Evolutionary conservation across 2,113 vertebrate genomes (phyloP).

Genomic region (Rhinichthys klamathensis): DNA sequence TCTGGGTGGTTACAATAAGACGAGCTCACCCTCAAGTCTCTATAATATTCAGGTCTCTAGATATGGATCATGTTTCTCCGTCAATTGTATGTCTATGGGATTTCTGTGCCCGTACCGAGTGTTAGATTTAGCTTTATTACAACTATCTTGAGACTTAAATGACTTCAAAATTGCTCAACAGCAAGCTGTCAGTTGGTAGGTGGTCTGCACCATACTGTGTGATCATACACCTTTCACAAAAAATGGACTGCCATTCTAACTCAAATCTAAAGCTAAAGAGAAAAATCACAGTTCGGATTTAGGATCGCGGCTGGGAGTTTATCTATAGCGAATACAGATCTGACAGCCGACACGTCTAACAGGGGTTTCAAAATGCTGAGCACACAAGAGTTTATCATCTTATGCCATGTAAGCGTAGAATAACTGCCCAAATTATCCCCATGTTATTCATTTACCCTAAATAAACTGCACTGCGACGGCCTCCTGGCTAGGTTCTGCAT

Average conservation of each 20-base stretch:
- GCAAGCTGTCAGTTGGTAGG: slow-evolving; percentile 3
- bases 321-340: neutral
- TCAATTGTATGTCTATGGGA: neutral
- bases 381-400: slow-evolving; percentile 13
- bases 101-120: neutral
- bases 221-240: neutral
- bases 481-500: neutral
- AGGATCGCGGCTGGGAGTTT: neutral
- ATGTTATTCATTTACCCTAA: slow-evolving; percentile 26
- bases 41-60: neutral
- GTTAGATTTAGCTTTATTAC: slow-evolving; percentile 13
- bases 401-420: neutral
- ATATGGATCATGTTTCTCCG: neutral
- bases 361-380: slow-evolving; percentile 12
- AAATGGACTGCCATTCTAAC: neutral
- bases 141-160: neutral
- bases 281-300: neutral
- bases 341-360: neutral
- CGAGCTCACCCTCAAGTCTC: neutral
- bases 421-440: slow-evolving; percentile 37
- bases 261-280: neutral
- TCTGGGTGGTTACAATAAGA: neutral
- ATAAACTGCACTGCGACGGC: neutral
- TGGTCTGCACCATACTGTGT: neutral
- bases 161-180: neutral